A percentile compares a stretch with the other conserved stretches of the same genome.
Evolutionary conservation across 2,888 invertebrate genomes (phyloP).

Genomic region (Mimachlamys varia): DNA sequence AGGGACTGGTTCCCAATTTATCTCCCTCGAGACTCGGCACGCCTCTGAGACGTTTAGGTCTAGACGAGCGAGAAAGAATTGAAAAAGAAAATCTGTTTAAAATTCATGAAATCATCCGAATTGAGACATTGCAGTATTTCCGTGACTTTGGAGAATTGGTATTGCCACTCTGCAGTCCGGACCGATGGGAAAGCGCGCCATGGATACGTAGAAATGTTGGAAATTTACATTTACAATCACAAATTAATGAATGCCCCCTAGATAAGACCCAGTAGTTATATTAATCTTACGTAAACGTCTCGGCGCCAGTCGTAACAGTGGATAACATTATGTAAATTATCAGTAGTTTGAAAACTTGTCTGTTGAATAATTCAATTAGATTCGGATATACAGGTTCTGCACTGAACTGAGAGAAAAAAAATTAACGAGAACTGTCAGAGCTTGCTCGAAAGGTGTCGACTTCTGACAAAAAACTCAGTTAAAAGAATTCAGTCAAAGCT

Average conservation of each 20-base stretch:
- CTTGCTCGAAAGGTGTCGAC: no score
- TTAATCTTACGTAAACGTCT: not conserved
- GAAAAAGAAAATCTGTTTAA: not conserved
- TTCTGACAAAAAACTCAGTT: no score
- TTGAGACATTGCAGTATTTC: not conserved
- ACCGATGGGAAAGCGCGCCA: not conserved
- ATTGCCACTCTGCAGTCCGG: not conserved
- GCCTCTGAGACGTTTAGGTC: not conserved
- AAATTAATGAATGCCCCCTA: not conserved
- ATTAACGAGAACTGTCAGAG: no score
- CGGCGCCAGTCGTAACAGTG: not conserved
- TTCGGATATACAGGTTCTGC: not conserved
- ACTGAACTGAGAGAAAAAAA: no score
- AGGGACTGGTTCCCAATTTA: not conserved
- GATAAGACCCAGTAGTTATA: not conserved
- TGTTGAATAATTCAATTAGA: not conserved
- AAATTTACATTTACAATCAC: conserved; percentile 7
- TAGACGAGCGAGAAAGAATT: not conserved
- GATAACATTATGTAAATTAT: not conserved
- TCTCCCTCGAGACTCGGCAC: not conserved
- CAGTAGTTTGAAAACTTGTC: not conserved
- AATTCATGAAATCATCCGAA: not conserved
- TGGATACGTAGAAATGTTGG: not conserved
- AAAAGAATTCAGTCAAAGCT: no score
- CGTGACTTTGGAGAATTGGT: not conserved